These are phyloP conservation scores for Eulemur coronatus DNA, from an alignment of 2,797 vertebrate genomes.

Conservation along the genomic window DNA sequence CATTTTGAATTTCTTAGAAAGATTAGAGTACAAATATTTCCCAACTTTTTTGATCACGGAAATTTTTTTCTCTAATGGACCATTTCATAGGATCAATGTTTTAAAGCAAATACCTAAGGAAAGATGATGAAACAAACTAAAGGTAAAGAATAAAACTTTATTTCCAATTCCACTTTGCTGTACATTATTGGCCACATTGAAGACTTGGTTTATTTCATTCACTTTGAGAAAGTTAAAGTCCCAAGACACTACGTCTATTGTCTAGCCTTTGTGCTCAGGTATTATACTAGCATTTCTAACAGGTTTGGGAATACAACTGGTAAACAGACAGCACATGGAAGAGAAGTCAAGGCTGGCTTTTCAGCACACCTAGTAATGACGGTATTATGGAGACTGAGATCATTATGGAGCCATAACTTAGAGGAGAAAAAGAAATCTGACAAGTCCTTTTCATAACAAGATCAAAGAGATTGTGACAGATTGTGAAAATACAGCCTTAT, in stretches of 20 bases:
- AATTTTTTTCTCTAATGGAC: background rate
- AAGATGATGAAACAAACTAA: background rate
- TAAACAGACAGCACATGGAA: background rate
- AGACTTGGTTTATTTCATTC: background rate
- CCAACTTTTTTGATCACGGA: background rate
- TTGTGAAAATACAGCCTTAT: slow-evolving; percentile 51
- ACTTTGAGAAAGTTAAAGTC: background rate
- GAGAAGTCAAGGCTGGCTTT: background rate
- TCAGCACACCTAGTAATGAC: background rate
- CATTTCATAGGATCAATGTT: background rate
- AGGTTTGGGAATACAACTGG: background rate
- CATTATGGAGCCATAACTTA: slow-evolving; percentile 57
- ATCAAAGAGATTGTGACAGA: slow-evolving; percentile 71
- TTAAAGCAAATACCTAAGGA: background rate
- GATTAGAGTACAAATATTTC: background rate
- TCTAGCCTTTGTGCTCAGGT: background rate
- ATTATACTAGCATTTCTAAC: background rate
- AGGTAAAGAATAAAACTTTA: background rate
- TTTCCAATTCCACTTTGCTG: background rate
- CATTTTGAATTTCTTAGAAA: slow-evolving; percentile 32
- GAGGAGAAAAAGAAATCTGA: slow-evolving; percentile 19
- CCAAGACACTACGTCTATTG: fast-evolving
- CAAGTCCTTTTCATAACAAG: slow-evolving; percentile 42
- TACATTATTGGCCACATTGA: background rate
- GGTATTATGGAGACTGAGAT: background rate